phyloP scores from a whole-genome alignment of 2,113 vertebrate species.

The Chionomys nivalis region DNA sequence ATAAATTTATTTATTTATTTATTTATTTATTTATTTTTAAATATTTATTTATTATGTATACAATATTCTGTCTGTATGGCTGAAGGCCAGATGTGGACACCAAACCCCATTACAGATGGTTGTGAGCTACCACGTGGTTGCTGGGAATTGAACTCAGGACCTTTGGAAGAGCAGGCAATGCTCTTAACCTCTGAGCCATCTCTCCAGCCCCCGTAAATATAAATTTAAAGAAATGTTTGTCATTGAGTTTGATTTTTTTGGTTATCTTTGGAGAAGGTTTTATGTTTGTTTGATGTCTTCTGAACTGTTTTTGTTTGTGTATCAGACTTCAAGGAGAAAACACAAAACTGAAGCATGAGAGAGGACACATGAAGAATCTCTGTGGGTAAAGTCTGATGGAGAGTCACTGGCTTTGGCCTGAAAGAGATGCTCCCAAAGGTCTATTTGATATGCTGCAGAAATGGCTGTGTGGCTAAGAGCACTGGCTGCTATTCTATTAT shows the following conservation, averaged over 20 bases:
- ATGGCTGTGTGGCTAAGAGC: neutral
- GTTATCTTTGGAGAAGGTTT: neutral
- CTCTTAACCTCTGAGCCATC: too few relatives aligned
- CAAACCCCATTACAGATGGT: too few relatives aligned
- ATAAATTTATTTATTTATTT: too few relatives aligned
- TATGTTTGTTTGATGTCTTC: neutral
- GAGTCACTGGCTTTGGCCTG: neutral
- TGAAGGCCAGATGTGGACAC: too few relatives aligned
- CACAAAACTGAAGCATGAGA: neutral
- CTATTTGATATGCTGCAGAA: neutral
- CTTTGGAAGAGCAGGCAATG: too few relatives aligned
- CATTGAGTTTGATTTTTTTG: neutral
- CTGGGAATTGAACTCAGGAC: too few relatives aligned
- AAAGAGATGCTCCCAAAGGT: neutral
- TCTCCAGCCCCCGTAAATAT: too few relatives aligned
- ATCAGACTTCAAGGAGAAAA: neutral
- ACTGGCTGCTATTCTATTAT: neutral
- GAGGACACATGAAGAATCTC: neutral
- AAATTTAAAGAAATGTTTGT: neutral
- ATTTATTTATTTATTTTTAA: too few relatives aligned
- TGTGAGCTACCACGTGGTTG: too few relatives aligned
- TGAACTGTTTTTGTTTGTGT: neutral
- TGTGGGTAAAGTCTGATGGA: neutral
- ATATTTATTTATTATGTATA: too few relatives aligned
- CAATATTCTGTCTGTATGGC: too few relatives aligned